Evolutionary conservation across 1,140 invertebrate species (phyloP), one percentile per base, ranked within the genome.

Genomic region (Pararge aegeria): DNA sequence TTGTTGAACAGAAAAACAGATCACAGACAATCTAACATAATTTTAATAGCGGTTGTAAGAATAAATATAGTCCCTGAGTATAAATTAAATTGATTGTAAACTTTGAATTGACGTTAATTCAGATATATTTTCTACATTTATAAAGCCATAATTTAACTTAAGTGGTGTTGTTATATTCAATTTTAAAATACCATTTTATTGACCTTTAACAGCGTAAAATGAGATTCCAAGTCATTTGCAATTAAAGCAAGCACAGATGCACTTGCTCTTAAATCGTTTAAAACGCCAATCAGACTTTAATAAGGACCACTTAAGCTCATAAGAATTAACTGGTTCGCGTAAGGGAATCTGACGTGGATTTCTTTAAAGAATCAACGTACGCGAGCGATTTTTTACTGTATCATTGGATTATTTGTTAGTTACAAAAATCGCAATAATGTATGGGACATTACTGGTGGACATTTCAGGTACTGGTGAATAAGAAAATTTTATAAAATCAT

Each of bases 221-320:
- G 51, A 40, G 51, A 53, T 40, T 53, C 12, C 30, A 40, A 53
- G 51, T 53, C 30, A 53, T 37, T 53, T 40, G 15, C 37, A 38
- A 53, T 53, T 53, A 53, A 51, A 53, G 51, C 19, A 53, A 40
- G 51, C 51, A 13, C 21, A 53, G 30, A 53, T 53, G 51, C 51
- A 53, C 27, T 38, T 27, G 15, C 15, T 49, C 46, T 49, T 49
- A 49, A 49, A 27, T 12, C 24, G 46, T 29, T 49, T 61, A 54
- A 53, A 61, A 37, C 18, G 58, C 58, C 58, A 61, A 61, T 61
- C 58, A 61, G 29, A 54, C 58, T 61, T 54, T 61, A 61, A 61
- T 61, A 61, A 61, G 57, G 42, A 7, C 58, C 58, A 61, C 42
- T 54, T 61, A 54, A 56, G 55, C 51, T 49, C 21, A 34, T 55